These are phyloP conservation scores for Molossus molossus DNA, from an alignment of 2,797 vertebrate species.

Conservation along the genomic window DNA sequence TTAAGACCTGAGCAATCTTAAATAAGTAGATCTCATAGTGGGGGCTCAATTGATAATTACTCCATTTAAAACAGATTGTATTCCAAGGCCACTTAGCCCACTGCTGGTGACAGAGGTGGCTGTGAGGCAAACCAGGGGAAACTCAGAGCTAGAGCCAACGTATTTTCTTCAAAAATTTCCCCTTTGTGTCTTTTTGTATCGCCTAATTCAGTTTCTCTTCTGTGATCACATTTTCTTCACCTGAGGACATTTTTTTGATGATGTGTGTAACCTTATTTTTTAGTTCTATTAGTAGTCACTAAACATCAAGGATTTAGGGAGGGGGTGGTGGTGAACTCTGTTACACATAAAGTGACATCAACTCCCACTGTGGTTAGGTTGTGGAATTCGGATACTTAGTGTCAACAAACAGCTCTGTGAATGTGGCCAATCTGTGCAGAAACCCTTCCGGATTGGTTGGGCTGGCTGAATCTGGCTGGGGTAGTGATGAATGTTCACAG, in stretches of 20 bases:
- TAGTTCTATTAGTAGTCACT: background rate
- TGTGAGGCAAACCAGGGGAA: background rate
- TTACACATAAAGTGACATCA: constrained; percentile 26
- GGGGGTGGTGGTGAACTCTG: background rate
- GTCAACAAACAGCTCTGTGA: background rate
- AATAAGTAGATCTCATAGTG: background rate
- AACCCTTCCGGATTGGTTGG: background rate
- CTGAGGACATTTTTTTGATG: background rate
- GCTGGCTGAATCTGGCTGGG: background rate
- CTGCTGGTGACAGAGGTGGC: background rate
- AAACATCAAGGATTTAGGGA: background rate
- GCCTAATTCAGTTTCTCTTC: background rate
- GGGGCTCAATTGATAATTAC: background rate
- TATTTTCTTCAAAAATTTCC: background rate
- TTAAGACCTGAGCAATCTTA: background rate
- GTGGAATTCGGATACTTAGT: constrained; percentile 12
- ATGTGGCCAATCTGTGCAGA: background rate
- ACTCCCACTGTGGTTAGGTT: background rate
- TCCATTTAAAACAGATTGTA: background rate
- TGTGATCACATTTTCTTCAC: background rate
- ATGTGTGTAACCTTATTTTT: background rate
- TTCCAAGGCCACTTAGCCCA: background rate
- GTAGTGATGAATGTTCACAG: background rate
- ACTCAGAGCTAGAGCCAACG: background rate
- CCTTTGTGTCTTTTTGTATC: background rate